Percentiles rank a stretch among this genome's conserved stretches.
Evolutionary conservation across 2,797 vertebrate species (phyloP).

Genomic region (Phrynocephalus guinanensis): DNA sequence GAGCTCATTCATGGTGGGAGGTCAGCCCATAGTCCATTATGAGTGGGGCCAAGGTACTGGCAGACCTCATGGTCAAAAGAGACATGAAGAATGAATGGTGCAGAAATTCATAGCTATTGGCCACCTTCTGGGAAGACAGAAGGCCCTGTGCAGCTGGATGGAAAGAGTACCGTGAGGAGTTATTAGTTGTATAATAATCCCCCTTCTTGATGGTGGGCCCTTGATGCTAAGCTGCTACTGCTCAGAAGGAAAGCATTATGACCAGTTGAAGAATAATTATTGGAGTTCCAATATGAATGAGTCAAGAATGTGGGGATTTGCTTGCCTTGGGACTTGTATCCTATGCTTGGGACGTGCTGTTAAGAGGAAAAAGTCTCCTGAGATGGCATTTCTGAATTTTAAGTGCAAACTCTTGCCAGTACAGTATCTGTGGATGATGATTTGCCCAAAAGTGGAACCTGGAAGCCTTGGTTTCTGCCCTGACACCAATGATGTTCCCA

Average conservation of each 20-base stretch:
- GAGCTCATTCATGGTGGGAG: conserved; percentile 40
- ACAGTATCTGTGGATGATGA: conserved; percentile 47
- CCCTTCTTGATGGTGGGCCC: conserved; percentile 51
- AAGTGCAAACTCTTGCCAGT: conserved; percentile 49
- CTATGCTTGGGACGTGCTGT: conserved; percentile 43
- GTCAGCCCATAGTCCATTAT: conserved; percentile 57
- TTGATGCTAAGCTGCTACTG: conserved; percentile 53
- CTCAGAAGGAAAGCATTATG: conserved; percentile 50
- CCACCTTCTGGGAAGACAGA: conserved; percentile 11
- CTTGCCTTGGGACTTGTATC: conserved; percentile 58
- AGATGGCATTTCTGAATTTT: conserved; percentile 40
- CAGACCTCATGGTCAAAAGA: conserved; percentile 28
- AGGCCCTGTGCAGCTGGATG: conserved; percentile 15
- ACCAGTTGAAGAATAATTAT: conserved; percentile 59
- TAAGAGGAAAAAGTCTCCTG: conserved; percentile 9
- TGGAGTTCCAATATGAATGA: conserved; percentile 58
- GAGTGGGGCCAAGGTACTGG: conserved; percentile 31
- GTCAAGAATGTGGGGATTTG: conserved; percentile 52
- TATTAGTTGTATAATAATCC: conserved; percentile 24
- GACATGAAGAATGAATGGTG: conserved; percentile 41
- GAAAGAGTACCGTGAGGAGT: conserved; percentile 38
- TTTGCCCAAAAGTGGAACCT: conserved; percentile 55
- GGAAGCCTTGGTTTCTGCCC: conserved; percentile 59
- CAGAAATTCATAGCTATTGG: conserved; percentile 59
- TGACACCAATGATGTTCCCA: conserved; percentile 64